Evolutionary conservation across 2,113 vertebrate species (phyloP).

Genomic region (Odobenus rosmarus): DNA sequence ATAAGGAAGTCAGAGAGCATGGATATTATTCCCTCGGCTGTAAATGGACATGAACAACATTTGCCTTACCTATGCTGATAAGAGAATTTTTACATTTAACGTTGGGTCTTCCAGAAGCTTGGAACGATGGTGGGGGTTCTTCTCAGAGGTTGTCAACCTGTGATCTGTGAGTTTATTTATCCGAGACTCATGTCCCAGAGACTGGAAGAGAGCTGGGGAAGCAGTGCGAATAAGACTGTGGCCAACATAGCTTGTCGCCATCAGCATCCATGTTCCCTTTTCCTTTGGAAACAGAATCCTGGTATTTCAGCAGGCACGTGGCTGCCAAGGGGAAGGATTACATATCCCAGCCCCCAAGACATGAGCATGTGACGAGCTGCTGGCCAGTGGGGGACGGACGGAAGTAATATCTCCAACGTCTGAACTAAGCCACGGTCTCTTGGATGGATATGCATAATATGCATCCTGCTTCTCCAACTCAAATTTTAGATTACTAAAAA

Average conservation of each 20-base stretch:
- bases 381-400: background rate
- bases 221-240: background rate
- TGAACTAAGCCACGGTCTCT: background rate
- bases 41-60: background rate
- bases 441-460: no score
- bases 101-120: background rate
- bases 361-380: background rate
- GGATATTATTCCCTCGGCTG: background rate
- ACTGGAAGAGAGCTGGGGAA: rapidly evolving
- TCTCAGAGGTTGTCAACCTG: background rate
- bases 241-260: background rate
- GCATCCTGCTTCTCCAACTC: background rate
- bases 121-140: background rate
- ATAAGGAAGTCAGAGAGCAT: background rate
- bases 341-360: background rate
- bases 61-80: background rate
- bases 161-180: background rate
- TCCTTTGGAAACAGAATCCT: background rate
- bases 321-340: background rate
- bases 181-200: background rate
- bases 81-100: background rate
- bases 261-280: background rate
- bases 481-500: background rate
- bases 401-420: background rate
- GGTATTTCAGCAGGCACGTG: rapidly evolving